Conservation (phyloP, 2,888 invertebrate species). For the Sepioteuthis lessoniana region DNA sequence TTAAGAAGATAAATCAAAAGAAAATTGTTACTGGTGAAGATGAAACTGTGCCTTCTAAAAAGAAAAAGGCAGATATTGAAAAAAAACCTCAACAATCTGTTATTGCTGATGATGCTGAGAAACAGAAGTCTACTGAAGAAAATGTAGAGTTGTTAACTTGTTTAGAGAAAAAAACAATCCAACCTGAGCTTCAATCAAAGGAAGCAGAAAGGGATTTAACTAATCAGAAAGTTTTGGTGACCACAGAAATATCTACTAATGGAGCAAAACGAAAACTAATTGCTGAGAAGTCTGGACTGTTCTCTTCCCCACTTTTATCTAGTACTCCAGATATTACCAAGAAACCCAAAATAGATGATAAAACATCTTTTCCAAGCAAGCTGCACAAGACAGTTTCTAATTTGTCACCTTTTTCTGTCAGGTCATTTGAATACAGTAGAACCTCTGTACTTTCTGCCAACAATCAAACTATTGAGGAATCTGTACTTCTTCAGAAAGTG, state of each 20-base stretch:
- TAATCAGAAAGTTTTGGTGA: background rate
- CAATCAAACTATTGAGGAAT: slow-evolving; percentile 36
- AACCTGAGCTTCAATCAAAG: background rate
- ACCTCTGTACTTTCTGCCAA: background rate
- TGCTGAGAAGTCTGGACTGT: background rate
- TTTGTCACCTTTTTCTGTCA: background rate
- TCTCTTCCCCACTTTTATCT: slow-evolving; percentile 23
- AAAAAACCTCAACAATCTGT: background rate
- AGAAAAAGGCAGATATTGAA: background rate
- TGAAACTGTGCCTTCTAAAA: background rate
- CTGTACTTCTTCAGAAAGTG: background rate
- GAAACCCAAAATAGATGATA: background rate
- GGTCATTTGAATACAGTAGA: background rate
- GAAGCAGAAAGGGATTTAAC: background rate
- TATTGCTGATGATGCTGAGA: background rate
- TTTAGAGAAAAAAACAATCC: background rate
- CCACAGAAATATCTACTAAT: background rate
- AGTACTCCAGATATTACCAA: slow-evolving; percentile 38
- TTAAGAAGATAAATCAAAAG: background rate
- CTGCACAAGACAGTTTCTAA: slow-evolving; percentile 11
- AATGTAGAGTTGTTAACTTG: background rate
- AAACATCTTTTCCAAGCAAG: background rate
- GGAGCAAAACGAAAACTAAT: background rate
- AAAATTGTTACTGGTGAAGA: background rate
- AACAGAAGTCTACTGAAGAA: background rate